Evolutionary conservation across 2,888 invertebrate genomes (phyloP), one percentile per base, ranked within the genome.

Genomic region (Axea sp.): DNA sequence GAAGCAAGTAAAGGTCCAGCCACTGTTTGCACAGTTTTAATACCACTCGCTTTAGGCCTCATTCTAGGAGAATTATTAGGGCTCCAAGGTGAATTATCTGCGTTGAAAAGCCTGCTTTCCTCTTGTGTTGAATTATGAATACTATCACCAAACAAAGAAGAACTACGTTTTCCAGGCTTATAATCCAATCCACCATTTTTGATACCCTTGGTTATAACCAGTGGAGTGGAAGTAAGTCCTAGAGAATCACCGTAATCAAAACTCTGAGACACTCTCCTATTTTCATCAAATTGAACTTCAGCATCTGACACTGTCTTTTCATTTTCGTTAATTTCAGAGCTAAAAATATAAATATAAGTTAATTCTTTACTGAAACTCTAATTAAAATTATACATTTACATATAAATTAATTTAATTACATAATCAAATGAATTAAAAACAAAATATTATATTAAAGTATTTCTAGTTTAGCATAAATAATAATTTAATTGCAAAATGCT

Each of bases 1-100:
- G 89, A 88, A 26, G 88, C 84, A 19, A 89, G 81, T 22, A 89
- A 79, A 0, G 89, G 89, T 19, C 89, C 89, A 5, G 86, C 86
- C 3, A 85, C 80, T 5, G 85, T 85, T 57, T 86, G 87, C 0
- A 86, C 82, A 1, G 84, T 83, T 68, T 82, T 86, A 0, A 82
- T 41, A 0, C 82, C 82, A 0, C 45, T 69, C 11, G 78, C 79
- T 62, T 79, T 82, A 0, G 80, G 59, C 12, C 80, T 80, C 71
- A 82, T 82, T 62, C 84, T 86, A 0, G 85, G 83, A 71, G 83
- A 84, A 8, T 78, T 81, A 9, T 75, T 81, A 0, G 78, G 77
- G 1, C 82, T 81, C 85, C 87, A 87, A 0, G 83, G 81, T 3
- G 86, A 83, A 6, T 78, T 77, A 26, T 84, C 79, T 0, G 77